A percentile compares a stretch with the other conserved stretches of the same genome.
Evolutionary conservation across 2,888 invertebrate species (phyloP).

Genomic region (Microchrysa polita): DNA sequence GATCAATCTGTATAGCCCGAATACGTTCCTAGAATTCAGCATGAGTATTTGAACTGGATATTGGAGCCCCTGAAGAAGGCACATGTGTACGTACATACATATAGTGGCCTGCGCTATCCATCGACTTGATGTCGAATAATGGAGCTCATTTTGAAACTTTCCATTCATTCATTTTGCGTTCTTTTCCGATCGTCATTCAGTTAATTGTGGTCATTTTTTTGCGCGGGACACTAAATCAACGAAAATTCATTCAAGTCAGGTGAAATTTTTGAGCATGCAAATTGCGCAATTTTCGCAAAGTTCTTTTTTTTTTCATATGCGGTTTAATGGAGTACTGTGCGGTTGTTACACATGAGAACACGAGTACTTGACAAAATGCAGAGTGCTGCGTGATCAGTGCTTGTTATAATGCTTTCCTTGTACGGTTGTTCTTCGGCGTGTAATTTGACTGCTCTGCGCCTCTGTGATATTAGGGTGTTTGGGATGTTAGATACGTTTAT

Average conservation of each 20-base stretch:
- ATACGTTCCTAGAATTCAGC: slow-evolving; percentile 40
- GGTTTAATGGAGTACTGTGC: background rate
- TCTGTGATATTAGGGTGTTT: too few species aligned
- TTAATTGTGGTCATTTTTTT: slow-evolving; percentile 28
- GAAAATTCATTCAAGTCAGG: slow-evolving; percentile 46
- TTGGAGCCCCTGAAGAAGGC: background rate
- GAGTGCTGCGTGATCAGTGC: slow-evolving; percentile 38
- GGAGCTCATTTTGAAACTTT: slow-evolving; percentile 17
- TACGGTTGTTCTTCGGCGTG: slow-evolving; percentile 3
- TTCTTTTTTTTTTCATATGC: slow-evolving; percentile 20
- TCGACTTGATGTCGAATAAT: too few species aligned
- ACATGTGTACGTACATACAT: background rate
- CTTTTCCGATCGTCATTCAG: slow-evolving; percentile 29
- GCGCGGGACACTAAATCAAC: background rate
- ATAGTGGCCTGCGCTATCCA: background rate
- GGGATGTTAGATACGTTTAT: too few species aligned
- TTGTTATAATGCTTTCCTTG: slow-evolving; percentile 37
- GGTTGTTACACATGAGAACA: slow-evolving; percentile 10
- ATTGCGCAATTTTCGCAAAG: slow-evolving; percentile 33
- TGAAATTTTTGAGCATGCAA: slow-evolving; percentile 45
- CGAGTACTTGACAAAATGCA: background rate
- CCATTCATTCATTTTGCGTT: slow-evolving; percentile 35
- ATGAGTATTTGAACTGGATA: background rate
- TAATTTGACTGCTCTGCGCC: too few species aligned
- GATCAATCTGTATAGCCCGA: slow-evolving; percentile 35